phyloP scores from a whole-genome alignment of 1,140 invertebrate genomes.

The Monomorium pharaonis region DNA sequence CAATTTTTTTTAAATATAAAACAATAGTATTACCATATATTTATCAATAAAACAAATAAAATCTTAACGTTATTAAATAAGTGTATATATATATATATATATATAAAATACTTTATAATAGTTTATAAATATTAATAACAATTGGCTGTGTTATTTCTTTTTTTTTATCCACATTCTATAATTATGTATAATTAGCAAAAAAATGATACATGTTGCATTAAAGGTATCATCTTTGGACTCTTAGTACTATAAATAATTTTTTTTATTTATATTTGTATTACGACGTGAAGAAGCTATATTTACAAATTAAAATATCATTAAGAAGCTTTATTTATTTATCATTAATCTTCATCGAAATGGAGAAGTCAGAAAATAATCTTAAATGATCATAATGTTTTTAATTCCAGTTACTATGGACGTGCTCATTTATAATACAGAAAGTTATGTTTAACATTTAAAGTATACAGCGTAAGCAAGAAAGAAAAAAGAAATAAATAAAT shows the following conservation, averaged over 20 bases:
- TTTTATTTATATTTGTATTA: too few species aligned
- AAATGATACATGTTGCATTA: neutral
- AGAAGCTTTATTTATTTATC: neutral
- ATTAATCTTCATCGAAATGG: neutral
- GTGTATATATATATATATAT: too few species aligned
- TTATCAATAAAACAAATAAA: neutral
- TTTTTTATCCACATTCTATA: neutral
- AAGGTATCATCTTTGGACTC: neutral
- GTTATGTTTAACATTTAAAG: neutral
- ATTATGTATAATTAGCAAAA: neutral
- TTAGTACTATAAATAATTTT: neutral
- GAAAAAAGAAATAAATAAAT: neutral
- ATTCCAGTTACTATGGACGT: neutral
- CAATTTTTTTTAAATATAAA: neutral
- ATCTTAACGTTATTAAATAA: neutral
- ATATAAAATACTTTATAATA: neutral
- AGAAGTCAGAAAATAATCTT: neutral
- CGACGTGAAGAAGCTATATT: neutral
- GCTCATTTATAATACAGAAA: neutral
- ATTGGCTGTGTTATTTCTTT: neutral
- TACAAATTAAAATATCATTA: neutral
- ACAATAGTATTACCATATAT: neutral
- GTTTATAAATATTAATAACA: neutral
- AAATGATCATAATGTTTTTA: conserved; percentile 2
- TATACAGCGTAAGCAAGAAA: neutral